Evolutionary conservation across 2,113 vertebrate genomes (phyloP), one percentile per base, ranked within the genome.

Genomic region (Meles meles): DNA sequence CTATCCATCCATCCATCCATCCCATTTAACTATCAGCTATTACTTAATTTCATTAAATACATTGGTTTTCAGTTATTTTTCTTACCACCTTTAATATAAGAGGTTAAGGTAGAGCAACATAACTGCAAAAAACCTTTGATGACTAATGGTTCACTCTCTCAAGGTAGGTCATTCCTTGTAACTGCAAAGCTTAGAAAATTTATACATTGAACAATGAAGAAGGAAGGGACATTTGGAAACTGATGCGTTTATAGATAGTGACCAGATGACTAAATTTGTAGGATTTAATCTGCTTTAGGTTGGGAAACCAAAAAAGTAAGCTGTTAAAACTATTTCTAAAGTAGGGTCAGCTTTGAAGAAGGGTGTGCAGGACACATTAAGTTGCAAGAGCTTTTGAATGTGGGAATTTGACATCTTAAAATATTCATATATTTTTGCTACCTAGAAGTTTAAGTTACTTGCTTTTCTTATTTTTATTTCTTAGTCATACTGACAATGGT

Each of bases 381-480:
- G 59, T 2, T 37, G 17, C 14, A 96, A 3, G 42, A 61, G n/a
- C 44, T 59, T 72, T 85, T 14, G n/a, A 92, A 27, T 17, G n/a
- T 21, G 3, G 8, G 4, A 23, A 89, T 71, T 80, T 71, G 44
- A 88, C 37, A 89, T 82, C 79, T 88, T 57, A 63, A 57, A 65
- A 2, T 10, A 91, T 91, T 87, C 65, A 83, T 27, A 20, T 9
- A 21, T 88, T 85, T 93, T 85, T 77, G 23, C 0, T 88, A 59
- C 10, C 20, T 49, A 88, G 29, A 76, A 87, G 27, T 93, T 96
- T 86, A 71, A 72, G 29, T 34, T 90, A 25, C 34, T 67, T 79
- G 23, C 39, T 90, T 84, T 61, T 52, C 49, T 65, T 34, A 52
- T 74, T 83, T 94, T 97, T 49, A 94, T 39, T 88, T 86, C 67